Percentiles rank a stretch among this genome's conserved stretches.
These are phyloP conservation scores for Malacoctenus gilli DNA, from an alignment of 2,797 vertebrate genomes.

Conservation along the genomic window DNA sequence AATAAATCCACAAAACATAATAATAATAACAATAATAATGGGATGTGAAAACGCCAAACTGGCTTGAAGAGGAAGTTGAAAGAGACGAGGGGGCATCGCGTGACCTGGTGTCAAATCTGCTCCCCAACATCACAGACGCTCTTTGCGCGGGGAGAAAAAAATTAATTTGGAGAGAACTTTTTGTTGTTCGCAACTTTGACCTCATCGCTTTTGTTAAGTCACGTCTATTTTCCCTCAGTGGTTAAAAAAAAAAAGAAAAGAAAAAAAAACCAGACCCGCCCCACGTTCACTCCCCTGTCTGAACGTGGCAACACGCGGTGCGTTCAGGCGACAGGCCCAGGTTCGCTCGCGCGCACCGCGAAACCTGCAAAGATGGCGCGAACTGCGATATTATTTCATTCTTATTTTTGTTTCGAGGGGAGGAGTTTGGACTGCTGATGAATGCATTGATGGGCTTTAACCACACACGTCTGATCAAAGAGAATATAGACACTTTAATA, in stretches of 20 bases:
- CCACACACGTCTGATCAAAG: constrained; percentile 78
- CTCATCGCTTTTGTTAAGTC: background rate
- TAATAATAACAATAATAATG: too few relatives aligned
- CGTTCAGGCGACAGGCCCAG: background rate
- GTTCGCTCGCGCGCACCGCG: constrained; percentile 20
- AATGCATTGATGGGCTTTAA: constrained; percentile 66
- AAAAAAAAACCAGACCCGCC: too few relatives aligned
- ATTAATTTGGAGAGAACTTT: background rate
- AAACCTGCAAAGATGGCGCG: constrained; percentile 33
- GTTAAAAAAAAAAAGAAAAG: too few relatives aligned
- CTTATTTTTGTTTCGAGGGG: background rate
- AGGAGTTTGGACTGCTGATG: constrained; percentile 24
- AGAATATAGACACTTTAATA: constrained; percentile 85
- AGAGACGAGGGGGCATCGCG: background rate
- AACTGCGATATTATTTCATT: background rate
- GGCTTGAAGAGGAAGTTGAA: background rate
- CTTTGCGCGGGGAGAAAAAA: background rate
- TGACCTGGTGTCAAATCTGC: constrained; percentile 8
- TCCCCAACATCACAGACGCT: background rate
- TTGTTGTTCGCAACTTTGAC: background rate
- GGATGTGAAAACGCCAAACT: background rate
- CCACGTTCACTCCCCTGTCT: background rate
- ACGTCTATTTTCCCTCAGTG: background rate
- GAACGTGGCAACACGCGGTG: background rate
- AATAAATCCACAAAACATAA: background rate